Conservation (phyloP, 2,797 vertebrate species). For the Lutjanus argentimaculatus region DNA sequence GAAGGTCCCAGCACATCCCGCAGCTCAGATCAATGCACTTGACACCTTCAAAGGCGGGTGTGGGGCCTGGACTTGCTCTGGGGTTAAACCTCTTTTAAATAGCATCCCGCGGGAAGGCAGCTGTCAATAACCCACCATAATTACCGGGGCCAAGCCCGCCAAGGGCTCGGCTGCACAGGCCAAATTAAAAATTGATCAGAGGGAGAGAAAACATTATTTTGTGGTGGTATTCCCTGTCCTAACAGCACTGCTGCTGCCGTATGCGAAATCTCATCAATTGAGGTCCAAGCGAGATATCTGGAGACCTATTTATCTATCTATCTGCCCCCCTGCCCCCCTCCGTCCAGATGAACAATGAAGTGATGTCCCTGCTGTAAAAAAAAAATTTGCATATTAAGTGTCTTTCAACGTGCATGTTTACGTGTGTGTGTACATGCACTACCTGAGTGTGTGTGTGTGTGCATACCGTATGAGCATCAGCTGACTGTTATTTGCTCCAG, state of each 20-base stretch:
- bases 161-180: conserved; percentile 82
- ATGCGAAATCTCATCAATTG: conserved; percentile 80
- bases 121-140: conserved; percentile 95
- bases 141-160: conserved; percentile 88
- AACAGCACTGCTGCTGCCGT: conserved; percentile 73
- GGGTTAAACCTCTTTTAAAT: conserved; percentile 96
- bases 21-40: conserved; percentile 94
- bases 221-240: conserved; percentile 83
- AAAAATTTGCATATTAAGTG: conserved; percentile 80
- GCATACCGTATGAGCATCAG: conserved; percentile 73
- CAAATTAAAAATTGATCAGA: conserved; percentile 92
- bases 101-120: conserved; percentile 90
- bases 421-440: neutral
- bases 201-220: conserved; percentile 88
- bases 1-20: conserved; percentile 89
- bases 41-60: conserved; percentile 92
- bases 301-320: conserved; percentile 79
- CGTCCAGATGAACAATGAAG: conserved; percentile 69
- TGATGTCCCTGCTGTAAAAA: conserved; percentile 69
- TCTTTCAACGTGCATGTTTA: conserved; percentile 52
- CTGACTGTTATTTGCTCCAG: conserved; percentile 79
- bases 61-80: conserved; percentile 90
- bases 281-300: conserved; percentile 66
- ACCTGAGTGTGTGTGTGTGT: neutral
- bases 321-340: conserved; percentile 40